These are phyloP conservation scores for Percopsis omiscomaycus DNA, from an alignment of 2,797 vertebrate species.

Conservation along the genomic window DNA sequence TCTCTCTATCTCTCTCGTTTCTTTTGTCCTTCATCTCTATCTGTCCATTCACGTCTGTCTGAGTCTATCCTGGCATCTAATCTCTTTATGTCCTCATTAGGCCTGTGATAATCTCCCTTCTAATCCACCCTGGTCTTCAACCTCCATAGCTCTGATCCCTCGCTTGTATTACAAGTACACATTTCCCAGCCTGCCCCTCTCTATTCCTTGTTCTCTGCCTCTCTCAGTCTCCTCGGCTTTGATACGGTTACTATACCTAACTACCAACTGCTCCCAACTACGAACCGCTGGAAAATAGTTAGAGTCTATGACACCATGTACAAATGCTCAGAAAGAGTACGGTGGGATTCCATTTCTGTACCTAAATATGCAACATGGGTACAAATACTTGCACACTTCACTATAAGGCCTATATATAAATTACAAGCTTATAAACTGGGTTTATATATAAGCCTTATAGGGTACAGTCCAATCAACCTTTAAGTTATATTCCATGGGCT, in stretches of 20 bases:
- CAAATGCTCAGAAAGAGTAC: too few relatives aligned
- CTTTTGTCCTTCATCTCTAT: constrained; percentile 28
- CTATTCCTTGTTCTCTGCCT: background rate
- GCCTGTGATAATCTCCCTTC: constrained; percentile 54
- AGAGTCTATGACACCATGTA: too few relatives aligned
- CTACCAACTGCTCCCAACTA: too few relatives aligned
- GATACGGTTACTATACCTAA: background rate
- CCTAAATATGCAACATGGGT: too few relatives aligned
- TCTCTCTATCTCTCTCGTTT: constrained; percentile 13
- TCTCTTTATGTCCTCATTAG: constrained; percentile 67
- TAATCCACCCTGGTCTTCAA: constrained; percentile 64
- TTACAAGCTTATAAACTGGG: too few relatives aligned
- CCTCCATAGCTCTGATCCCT: constrained; percentile 47
- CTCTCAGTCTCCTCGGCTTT: background rate
- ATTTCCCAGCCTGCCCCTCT: background rate
- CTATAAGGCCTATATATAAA: too few relatives aligned
- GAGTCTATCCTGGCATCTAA: constrained; percentile 48
- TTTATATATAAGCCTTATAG: too few relatives aligned
- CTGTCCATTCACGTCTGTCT: constrained; percentile 42
- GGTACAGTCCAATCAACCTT: too few relatives aligned
- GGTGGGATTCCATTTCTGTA: too few relatives aligned
- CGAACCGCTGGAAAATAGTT: too few relatives aligned
- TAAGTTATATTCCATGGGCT: too few relatives aligned
- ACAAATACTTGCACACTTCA: too few relatives aligned
- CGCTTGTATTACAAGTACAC: constrained; percentile 49